A percentile compares a stretch with the other conserved stretches of the same genome.
Evolutionary conservation across 2,797 vertebrate genomes (phyloP).

Genomic region (Coreius guichenoti): DNA sequence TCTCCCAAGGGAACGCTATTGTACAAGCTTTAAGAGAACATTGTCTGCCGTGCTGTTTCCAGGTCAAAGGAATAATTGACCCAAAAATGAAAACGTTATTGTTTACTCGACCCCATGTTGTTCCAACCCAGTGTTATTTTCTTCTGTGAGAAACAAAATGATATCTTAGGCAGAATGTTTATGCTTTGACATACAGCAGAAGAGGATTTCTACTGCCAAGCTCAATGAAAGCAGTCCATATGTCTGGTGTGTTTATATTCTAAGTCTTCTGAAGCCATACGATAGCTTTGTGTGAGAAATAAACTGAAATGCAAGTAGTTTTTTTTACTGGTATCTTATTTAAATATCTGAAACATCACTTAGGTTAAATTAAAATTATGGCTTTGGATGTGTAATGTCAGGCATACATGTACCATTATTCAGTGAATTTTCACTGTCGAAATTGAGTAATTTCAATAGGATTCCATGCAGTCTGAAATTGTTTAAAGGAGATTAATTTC

Average conservation of each 20-base stretch:
- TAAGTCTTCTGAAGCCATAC: not conserved
- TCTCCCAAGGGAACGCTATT: not conserved
- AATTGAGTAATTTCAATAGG: too few species aligned
- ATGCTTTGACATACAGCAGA: not conserved
- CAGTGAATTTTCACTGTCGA: not conserved
- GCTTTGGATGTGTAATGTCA: not conserved
- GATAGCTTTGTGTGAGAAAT: not conserved
- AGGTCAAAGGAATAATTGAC: not conserved
- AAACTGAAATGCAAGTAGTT: not conserved
- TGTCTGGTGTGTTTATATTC: not conserved
- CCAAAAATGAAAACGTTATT: slow-evolving; percentile 9
- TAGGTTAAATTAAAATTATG: not conserved
- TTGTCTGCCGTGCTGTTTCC: not conserved
- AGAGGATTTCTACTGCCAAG: not conserved
- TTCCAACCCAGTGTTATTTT: slow-evolving; percentile 3
- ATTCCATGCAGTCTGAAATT: too few species aligned
- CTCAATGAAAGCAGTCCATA: not conserved
- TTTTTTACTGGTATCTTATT: not conserved
- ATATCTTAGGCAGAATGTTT: not conserved
- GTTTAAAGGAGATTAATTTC: too few species aligned
- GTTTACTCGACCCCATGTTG: slow-evolving; percentile 2
- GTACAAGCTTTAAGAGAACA: not conserved
- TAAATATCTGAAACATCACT: not conserved
- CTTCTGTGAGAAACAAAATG: slow-evolving; percentile 5
- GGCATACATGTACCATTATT: too few species aligned